These are phyloP conservation scores for Melozone crissalis DNA, from an alignment of 2,113 vertebrate species.

Conservation along the genomic window DNA sequence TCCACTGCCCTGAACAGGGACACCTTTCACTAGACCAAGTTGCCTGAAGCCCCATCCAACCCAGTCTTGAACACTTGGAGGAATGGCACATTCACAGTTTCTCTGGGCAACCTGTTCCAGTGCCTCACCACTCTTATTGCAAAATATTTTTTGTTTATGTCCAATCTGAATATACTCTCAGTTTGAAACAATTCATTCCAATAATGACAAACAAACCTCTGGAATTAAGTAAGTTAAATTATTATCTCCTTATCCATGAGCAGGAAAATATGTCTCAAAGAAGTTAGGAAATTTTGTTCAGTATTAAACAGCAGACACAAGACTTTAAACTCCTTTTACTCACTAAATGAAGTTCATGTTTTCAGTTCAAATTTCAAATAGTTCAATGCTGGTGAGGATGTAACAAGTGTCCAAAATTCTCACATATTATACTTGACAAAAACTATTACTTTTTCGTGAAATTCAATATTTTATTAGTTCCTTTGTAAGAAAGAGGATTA, in stretches of 20 bases:
- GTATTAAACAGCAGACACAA: background rate
- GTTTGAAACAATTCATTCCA: background rate
- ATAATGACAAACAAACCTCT: background rate
- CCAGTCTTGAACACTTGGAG: background rate
- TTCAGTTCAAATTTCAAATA: background rate
- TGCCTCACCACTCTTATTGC: background rate
- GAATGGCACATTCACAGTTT: background rate
- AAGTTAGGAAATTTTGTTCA: background rate
- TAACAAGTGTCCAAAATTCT: background rate
- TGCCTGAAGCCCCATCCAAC: background rate
- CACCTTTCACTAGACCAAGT: background rate
- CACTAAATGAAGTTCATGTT: background rate
- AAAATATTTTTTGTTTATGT: background rate
- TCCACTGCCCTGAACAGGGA: background rate
- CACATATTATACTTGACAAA: background rate
- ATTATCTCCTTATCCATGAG: background rate
- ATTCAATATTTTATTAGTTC: background rate
- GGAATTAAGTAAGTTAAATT: background rate
- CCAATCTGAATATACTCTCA: background rate
- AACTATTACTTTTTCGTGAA: background rate
- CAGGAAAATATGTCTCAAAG: background rate
- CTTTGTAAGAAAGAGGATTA: conserved; percentile 73
- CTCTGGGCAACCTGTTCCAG: background rate
- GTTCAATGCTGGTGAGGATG: background rate
- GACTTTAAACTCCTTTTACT: background rate